Base-by-base conservation (phyloP, 2,888 invertebrate species). In the Cephus pulcher region DNA sequence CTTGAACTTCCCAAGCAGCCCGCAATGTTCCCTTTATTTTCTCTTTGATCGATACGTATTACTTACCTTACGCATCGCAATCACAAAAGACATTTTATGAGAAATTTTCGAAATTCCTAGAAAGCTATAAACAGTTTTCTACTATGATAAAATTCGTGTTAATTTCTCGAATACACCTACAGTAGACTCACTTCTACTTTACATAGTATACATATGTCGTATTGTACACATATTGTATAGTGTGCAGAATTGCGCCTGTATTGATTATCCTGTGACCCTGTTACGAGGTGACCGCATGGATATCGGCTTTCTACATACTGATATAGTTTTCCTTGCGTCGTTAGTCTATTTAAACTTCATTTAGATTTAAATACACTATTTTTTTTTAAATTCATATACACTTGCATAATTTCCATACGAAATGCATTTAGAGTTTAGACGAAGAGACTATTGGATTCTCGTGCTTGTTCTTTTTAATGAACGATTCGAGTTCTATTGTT, bases 241-340 rank as follows among this genome's bases (percentile, higher is more conserved):
- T 56, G 56, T 56, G 23, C 23, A 23, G 56, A 56, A 56, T 2
- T 15, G 56, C 23, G 56, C 56, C 3, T 76, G 76, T 84, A 86
- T 86, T 85, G 86, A 87, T 86, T 86, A 82, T 82, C 82, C 81
- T 79, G 83, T 86, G 86, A 86, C 85, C 84, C 83, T 84, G 82
- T 86, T 86, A 34, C 80, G 81, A 73, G 78, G 73, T 80, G 78
- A 73, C 70, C 34, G 56, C 40, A 73, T 71, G 75, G 73, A 79
- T 83, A 85, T 85, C 82, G 81, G 77, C 77, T 85, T 86, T 76
- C 82, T 74, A 75, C 78, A 23, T 56, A 56, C 23, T 56, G 23
- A 56, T 56, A 56, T 40, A 40, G 15, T 40, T 40, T 4, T 15
- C 6, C 15, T 40, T 40, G 23, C 23, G 56, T 56, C 15, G 23